Conservation (phyloP, 2,797 vertebrate species). For the Parauchenoglanis ngamensis region DNA sequence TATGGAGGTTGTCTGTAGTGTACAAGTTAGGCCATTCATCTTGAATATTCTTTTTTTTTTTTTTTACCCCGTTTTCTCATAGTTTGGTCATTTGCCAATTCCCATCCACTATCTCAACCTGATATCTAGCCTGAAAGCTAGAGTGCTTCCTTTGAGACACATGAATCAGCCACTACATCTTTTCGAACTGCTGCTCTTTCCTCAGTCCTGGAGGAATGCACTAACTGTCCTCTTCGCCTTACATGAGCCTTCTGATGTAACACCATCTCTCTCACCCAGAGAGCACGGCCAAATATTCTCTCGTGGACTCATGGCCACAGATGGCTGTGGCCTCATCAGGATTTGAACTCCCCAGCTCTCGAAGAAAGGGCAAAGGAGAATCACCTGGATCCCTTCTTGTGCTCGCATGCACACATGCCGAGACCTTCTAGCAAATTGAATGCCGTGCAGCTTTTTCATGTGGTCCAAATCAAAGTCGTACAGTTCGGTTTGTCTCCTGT, state of each 20-base stretch:
- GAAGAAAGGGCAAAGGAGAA: neutral
- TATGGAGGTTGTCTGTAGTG: neutral
- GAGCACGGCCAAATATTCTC: neutral
- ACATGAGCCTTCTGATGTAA: too few species aligned
- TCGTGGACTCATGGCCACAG: neutral
- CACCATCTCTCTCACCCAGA: too few species aligned
- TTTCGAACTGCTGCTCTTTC: neutral
- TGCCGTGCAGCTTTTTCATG: neutral
- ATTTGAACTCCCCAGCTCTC: neutral
- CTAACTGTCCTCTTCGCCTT: too few species aligned
- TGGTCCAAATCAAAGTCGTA: neutral
- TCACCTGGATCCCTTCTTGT: neutral
- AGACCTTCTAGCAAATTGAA: neutral
- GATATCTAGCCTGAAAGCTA: neutral
- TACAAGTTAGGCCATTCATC: neutral
- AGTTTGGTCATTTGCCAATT: neutral
- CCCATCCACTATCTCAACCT: neutral
- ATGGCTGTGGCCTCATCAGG: neutral
- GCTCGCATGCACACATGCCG: neutral
- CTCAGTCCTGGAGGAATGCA: neutral
- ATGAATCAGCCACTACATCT: neutral
- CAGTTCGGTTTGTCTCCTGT: neutral
- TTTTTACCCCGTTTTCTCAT: neutral
- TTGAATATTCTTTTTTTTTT: neutral
- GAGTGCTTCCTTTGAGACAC: neutral